These are phyloP conservation scores for Megalopta genalis DNA, from an alignment of 1,140 invertebrate species.

Conservation along the genomic window DNA sequence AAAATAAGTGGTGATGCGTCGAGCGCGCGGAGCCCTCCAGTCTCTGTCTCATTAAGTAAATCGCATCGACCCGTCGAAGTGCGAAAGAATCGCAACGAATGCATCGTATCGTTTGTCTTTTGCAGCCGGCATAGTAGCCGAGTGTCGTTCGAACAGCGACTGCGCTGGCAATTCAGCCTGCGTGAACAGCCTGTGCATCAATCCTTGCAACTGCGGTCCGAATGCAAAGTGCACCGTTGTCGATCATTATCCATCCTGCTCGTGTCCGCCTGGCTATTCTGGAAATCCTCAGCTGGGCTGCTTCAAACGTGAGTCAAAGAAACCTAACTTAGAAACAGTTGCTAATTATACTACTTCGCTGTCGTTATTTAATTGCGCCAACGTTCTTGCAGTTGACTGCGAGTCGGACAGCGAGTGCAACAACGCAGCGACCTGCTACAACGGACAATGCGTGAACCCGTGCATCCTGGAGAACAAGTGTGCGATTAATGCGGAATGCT, in stretches of 20 bases:
- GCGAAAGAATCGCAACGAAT: too few relatives aligned
- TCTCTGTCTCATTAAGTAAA: too few relatives aligned
- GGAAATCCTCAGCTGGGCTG: conserved; percentile 92
- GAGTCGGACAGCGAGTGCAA: conserved; percentile 89
- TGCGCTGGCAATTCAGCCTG: conserved; percentile 90
- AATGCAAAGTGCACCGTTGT: conserved; percentile 89
- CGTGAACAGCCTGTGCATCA: conserved; percentile 88
- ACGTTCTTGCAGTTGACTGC: conserved; percentile 84
- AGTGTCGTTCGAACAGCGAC: conserved; percentile 89
- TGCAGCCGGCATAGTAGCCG: conserved; percentile 81
- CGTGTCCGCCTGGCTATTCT: conserved; percentile 88
- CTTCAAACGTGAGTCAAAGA: conserved; percentile 82
- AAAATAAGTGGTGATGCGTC: too few relatives aligned
- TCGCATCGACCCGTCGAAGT: too few relatives aligned
- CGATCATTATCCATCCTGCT: conserved; percentile 91
- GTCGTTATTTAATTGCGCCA: too few relatives aligned
- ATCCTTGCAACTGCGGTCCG: conserved; percentile 91
- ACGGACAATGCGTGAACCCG: conserved; percentile 89
- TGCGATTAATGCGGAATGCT: conserved; percentile 90
- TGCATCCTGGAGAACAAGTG: conserved; percentile 89
- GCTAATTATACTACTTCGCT: too few relatives aligned
- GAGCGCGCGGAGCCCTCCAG: too few relatives aligned
- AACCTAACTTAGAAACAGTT: too few relatives aligned
- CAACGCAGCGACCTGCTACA: conserved; percentile 89
- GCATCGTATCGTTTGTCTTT: conserved; percentile 18